These are phyloP conservation scores for Colletes gigas DNA, from an alignment of 1,140 invertebrate genomes.

Conservation along the genomic window DNA sequence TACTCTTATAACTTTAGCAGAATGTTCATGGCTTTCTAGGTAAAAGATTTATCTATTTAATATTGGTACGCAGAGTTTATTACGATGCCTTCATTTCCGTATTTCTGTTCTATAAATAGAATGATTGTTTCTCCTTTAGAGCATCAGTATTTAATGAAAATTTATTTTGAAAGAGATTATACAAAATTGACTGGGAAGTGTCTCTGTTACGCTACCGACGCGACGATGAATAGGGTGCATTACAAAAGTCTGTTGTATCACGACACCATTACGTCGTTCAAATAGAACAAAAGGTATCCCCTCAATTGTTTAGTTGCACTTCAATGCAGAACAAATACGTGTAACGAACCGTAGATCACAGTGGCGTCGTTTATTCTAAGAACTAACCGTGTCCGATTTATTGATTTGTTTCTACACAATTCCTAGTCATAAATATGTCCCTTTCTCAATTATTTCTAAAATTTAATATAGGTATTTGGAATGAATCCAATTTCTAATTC, in stretches of 20 bases:
- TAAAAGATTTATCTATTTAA: not conserved
- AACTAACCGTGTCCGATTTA: too few species aligned
- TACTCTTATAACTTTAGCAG: slow-evolving; percentile 4
- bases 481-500: too few species aligned
- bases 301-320: not conserved
- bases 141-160: not conserved
- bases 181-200: not conserved
- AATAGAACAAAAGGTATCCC: slow-evolving; percentile 4
- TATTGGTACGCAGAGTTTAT: not conserved
- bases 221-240: slow-evolving; percentile 12
- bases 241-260: slow-evolving; percentile 4
- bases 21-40: not conserved
- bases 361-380: not conserved
- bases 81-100: not conserved
- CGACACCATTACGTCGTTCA: slow-evolving; percentile 12
- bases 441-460: too few species aligned
- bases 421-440: too few species aligned
- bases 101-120: not conserved
- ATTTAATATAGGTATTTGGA: too few species aligned
- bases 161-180: not conserved
- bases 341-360: not conserved
- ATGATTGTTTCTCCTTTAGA: not conserved
- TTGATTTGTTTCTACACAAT: too few species aligned
- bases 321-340: not conserved
- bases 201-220: not conserved